Conservation (phyloP, 1,140 invertebrate species). For the Rhyzopertha dominica region DNA sequence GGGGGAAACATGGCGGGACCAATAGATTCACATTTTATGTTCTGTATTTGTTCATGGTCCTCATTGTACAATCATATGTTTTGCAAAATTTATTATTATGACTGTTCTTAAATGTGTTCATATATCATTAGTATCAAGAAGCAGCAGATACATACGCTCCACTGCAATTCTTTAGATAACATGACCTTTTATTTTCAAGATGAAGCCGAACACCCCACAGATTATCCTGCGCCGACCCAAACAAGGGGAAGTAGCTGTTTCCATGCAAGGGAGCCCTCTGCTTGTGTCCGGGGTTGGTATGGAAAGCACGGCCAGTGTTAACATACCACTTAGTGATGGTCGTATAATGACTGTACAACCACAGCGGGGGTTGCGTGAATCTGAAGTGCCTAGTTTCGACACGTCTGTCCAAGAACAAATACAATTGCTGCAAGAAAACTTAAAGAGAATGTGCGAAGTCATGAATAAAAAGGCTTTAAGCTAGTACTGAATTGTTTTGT, state of each 20-base stretch:
- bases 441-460: slow-evolving; percentile 49
- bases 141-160: no score
- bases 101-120: no score
- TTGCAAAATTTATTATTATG: no score
- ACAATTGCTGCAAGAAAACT: slow-evolving; percentile 52
- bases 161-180: no score
- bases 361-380: slow-evolving; percentile 50
- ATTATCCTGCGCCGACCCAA: slow-evolving; percentile 56
- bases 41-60: no score
- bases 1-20: no score
- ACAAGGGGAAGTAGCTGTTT: slow-evolving; percentile 61
- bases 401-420: slow-evolving; percentile 50
- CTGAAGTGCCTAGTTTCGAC: slow-evolving; percentile 52
- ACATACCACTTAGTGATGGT: slow-evolving; percentile 57
- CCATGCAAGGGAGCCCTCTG: slow-evolving; percentile 60
- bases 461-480: no score
- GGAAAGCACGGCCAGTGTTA: slow-evolving; percentile 56
- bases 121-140: no score
- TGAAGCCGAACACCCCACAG: slow-evolving; percentile 56
- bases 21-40: no score
- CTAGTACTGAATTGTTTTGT: no score
- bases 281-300: slow-evolving; percentile 47
- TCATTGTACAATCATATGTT: no score
- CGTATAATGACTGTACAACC: slow-evolving; percentile 57
- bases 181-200: slow-evolving; percentile 35